Evolutionary conservation across 2,797 vertebrate species (phyloP), one percentile per base, ranked within the genome.

Genomic region (Parauchenoglanis ngamensis): DNA sequence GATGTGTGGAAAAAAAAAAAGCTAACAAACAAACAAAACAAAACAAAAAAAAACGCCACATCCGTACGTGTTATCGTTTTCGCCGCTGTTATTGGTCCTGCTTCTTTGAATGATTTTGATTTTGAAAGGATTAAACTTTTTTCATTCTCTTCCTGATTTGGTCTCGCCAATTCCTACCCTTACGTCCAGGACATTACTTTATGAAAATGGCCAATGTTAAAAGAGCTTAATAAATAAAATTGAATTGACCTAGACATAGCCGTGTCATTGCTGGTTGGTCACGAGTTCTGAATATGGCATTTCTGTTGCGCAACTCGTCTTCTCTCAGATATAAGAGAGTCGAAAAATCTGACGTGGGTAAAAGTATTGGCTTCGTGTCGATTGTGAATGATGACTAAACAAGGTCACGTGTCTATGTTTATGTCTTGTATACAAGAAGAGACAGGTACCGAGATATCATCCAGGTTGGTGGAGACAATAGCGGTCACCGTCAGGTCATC

Each of bases 361-460:
- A 25, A 44, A 46, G n/a, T 52, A 7, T n/a, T 52, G 25, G 23
- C 7, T 72, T 44, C 0, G 19, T 44, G 35, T 46, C 17, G 17
- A 3, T 19, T 40, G 35, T 25, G 72, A 73, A 73, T 73, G 72
- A 23, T 28, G 73, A 76, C 23, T 28, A 54, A 77, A 19, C 54
- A 25, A 77, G 1, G 13, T 77, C 25, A 44, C 31, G 19, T 54
- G n/a, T 19, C 10, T 31, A 54, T 1, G 72, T 75, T 40, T n/a
- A n/a, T n/a, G 46, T 73, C 21, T 25, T 13, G 17, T 7, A 44
- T 76, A 46, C 25, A 15, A 28, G 19, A 59, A 59, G 4, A 31
- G 15, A 68, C 10, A 25, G 67, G 44, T 96, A 99, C 98, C 94
- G 97, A 97, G 77, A 96, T 92, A n/a, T 91, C 93, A 92, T 99